Base-by-base conservation (phyloP, 1,140 invertebrate species). In the Potamilus streckersoni region DNA sequence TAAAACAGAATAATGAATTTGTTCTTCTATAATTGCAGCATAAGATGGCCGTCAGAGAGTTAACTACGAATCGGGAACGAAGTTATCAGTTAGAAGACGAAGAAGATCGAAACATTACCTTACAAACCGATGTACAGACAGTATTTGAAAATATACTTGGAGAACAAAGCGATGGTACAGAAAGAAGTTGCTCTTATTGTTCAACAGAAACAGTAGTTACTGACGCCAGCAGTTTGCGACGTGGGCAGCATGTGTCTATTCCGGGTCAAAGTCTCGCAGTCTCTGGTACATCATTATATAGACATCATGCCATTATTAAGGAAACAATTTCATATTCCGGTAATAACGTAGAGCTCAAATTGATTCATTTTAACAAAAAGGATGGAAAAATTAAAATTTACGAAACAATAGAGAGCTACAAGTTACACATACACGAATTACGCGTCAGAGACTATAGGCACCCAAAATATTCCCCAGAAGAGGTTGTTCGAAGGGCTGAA, bases 241-340 rank as follows among this genome's bases (percentile, higher is more conserved):
- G 17, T 64, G 73, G 73, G 15, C 73, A 75, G 20, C 73, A 75
- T 38, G 70, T 75, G 58, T 62, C 67, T 17, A 63, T 75, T 27
- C 73, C 73, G 0, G 73, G 73, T 12, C 11, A 62, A 38, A 27
- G 6, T 16, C 14, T n/a, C 2, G 5, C 14, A 13, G 27, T 38
- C 2, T 61, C 20, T 17, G 15, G n/a, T 23, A 13, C 0, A 20
- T 12, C 55, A 5, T 11, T 65, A 2, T 72, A 72, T 55, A 57
- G 58, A 56, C 70, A 72, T 58, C 70, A 72, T 72, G 70, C 70
- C 20, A 64, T 72, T 57, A 56, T 72, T 12, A 72, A 63, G 38
- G n/a, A 65, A 57, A 23, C 65, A 2, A 72, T 23, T 5, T 15
- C 31, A n/a, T 27, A 8, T 20, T 14, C 15, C 19, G 61, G 17